These are phyloP conservation scores for Hipposideros larvatus DNA, from an alignment of 2,797 vertebrate genomes.

Conservation along the genomic window DNA sequence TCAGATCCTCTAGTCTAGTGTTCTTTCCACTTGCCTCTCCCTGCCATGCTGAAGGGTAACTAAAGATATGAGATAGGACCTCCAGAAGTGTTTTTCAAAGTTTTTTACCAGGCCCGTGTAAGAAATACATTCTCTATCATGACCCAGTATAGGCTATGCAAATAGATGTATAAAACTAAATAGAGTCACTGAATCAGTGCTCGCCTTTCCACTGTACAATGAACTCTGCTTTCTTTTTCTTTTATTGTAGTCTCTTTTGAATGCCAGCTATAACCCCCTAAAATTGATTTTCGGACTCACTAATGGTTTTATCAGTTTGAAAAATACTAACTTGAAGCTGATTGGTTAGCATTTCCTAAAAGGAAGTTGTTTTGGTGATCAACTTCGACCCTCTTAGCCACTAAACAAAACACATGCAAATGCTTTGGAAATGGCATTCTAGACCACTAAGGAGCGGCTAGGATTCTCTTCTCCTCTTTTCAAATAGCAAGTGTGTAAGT, in stretches of 20 bases:
- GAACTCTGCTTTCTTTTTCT: neutral
- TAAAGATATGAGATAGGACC: neutral
- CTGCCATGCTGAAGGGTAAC: neutral
- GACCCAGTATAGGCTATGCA: neutral
- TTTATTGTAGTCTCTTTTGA: neutral
- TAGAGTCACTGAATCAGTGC: neutral
- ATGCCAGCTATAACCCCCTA: neutral
- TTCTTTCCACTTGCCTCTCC: neutral
- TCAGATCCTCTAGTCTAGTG: neutral
- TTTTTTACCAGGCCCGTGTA: neutral
- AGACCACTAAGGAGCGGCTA: neutral
- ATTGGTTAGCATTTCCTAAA: neutral
- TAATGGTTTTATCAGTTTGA: neutral
- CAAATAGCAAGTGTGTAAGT: neutral
- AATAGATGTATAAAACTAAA: neutral
- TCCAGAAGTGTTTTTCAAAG: neutral
- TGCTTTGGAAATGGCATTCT: neutral
- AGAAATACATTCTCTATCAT: neutral
- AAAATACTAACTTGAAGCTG: constrained; percentile 20
- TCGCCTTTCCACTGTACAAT: neutral
- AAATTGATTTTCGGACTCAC: neutral
- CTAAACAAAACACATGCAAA: neutral
- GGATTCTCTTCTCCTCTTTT: neutral
- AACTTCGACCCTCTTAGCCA: neutral
- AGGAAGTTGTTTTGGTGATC: neutral